Evolutionary conservation across 1,140 invertebrate species (phyloP).

Genomic region (Ips nitidus): DNA sequence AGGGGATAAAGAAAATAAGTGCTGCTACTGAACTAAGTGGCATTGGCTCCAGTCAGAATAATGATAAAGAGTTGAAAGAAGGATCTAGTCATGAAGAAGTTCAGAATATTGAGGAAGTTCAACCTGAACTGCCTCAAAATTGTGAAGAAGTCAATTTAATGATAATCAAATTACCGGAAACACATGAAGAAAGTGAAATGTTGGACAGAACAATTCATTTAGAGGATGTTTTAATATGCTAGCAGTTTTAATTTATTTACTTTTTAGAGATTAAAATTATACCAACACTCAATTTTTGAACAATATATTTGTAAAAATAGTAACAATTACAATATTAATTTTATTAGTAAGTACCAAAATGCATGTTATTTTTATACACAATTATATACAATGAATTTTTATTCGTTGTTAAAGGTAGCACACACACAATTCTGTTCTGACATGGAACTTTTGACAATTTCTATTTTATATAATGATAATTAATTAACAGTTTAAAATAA

Average conservation of each 20-base stretch:
- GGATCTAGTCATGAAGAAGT: too few relatives aligned
- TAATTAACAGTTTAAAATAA: too few relatives aligned
- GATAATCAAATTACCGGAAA: not conserved
- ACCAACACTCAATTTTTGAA: conserved; percentile 20
- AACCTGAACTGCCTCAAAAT: not conserved
- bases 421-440: conserved; percentile 34
- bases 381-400: conserved; percentile 42
- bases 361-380: conserved; percentile 44
- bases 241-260: too few relatives aligned
- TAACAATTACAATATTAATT: conserved; percentile 42
- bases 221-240: too few relatives aligned
- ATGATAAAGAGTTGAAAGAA: not conserved
- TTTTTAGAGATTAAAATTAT: too few relatives aligned
- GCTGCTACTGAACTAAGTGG: conserved; percentile 15
- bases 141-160: not conserved
- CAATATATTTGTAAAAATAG: conserved; percentile 47
- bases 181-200: not conserved
- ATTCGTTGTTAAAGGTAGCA: conserved; percentile 44
- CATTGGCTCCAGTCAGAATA: conserved; percentile 4
- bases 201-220: not conserved
- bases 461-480: too few relatives aligned
- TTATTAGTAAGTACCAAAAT: conserved; percentile 43
- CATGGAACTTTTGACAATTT: conserved; percentile 38
- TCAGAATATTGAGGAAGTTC: not conserved
- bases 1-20: conserved; percentile 9